phyloP scores from a whole-genome alignment of 2,797 vertebrate species.

The Furcifer pardalis region DNA sequence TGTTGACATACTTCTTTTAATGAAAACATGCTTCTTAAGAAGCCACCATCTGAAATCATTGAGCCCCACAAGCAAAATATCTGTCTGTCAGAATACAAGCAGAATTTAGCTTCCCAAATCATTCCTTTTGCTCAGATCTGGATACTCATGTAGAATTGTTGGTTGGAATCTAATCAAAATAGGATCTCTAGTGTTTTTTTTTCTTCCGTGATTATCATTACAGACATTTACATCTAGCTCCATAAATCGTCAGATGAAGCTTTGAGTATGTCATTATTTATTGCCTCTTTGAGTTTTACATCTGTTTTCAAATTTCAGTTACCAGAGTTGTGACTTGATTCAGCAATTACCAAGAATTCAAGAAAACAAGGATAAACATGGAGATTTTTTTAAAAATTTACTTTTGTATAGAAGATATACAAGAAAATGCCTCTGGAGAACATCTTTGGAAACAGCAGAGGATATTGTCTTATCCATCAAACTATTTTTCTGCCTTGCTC shows the following conservation, averaged over 20 bases:
- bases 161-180: conserved; percentile 7
- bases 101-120: neutral
- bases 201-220: conserved; percentile 2
- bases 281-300: conserved; percentile 13
- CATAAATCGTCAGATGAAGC: neutral
- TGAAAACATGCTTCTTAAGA: too few relatives aligned
- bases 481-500: neutral
- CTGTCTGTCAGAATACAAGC: neutral
- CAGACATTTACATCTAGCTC: neutral
- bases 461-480: neutral
- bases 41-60: neutral
- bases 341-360: conserved; percentile 5
- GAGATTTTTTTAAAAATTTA: conserved; percentile 19
- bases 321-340: conserved; percentile 24
- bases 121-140: neutral
- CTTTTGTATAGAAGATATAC: conserved; percentile 23
- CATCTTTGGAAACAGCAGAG: neutral
- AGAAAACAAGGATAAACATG: conserved; percentile 23
- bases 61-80: neutral
- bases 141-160: neutral
- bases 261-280: conserved; percentile 28
- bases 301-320: conserved; percentile 8
- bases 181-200: neutral
- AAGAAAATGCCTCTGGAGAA: neutral
- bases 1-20: too few relatives aligned